These are phyloP conservation scores for Apantesis nais DNA, from an alignment of 2,888 invertebrate species.

Conservation along the genomic window DNA sequence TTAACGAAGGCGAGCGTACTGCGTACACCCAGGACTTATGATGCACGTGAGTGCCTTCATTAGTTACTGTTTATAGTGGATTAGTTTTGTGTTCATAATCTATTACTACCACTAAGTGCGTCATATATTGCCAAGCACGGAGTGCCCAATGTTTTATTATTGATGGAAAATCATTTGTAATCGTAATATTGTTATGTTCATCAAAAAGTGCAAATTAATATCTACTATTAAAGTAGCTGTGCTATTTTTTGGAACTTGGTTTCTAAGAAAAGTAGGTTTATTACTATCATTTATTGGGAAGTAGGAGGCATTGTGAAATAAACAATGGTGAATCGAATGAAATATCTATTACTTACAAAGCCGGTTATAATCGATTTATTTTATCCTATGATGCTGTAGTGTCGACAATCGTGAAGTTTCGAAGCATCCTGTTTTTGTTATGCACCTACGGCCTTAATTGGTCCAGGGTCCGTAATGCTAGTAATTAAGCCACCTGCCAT, in stretches of 20 bases:
- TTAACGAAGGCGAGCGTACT: constrained; percentile 29
- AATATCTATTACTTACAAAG: constrained; percentile 50
- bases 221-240: background rate
- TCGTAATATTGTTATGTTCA: background rate
- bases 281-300: constrained; percentile 2
- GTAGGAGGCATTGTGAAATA: constrained; percentile 31
- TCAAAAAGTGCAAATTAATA: background rate
- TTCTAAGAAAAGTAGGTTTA: constrained; percentile 2
- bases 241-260: background rate
- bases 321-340: constrained; percentile 48
- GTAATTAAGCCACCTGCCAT: constrained; percentile 51
- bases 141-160: background rate
- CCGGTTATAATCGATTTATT: constrained; percentile 50
- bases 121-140: background rate
- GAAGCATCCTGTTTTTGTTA: constrained; percentile 60
- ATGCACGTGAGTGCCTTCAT: constrained; percentile 77
- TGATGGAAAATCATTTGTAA: background rate
- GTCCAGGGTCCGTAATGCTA: constrained; percentile 45
- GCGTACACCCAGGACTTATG: constrained; percentile 65
- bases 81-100: constrained; percentile 4
- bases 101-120: background rate
- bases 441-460: constrained; percentile 47
- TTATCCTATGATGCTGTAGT: constrained; percentile 44
- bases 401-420: constrained; percentile 50
- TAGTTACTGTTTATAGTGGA: constrained; percentile 21